Base-by-base conservation (phyloP, 2,797 vertebrate species). In the Pterois miles region DNA sequence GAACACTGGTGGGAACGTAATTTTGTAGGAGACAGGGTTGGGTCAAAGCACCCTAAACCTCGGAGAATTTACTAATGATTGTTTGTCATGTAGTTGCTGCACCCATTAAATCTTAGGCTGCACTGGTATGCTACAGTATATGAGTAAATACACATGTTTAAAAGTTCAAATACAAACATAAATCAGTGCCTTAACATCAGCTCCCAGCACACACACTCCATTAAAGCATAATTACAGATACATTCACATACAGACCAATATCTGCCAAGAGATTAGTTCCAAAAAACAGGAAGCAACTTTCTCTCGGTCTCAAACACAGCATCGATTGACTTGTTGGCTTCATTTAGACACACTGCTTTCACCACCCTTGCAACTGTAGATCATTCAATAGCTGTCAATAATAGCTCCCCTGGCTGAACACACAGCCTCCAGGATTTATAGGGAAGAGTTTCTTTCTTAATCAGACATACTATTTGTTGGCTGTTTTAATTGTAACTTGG, bases 371-470 rank as follows among this genome's bases (percentile, higher is more conserved):
- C 91, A 84, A 92, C 90, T 89, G 87, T 87, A 93, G 89, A 94
- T 94, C 88, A 84, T 90, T 94, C 91, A 86, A 88, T 92, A 87
- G 76, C 80, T 88, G 90, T 94, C 91, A 93, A 92, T 93, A 93
- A 79, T 23, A 58, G 82, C 88, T 91, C 85, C 86, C 87, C 78
- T 84, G 86, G 85, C 86, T 91, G 87, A 91, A 88, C 90, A 84
- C 82, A 75, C 84, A 85, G 90, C 91, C 85, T 82, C 69, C 57
- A 69, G 82, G 83, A 88, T 93, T 81, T 57, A 46, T 46, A 69
- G 74, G 69, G 77, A 80, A 85, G 78, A 83, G 75, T 86, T 82
- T 84, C 82, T 89, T 69, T 86, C 80, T 81, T 88, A 88, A 91
- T 88, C 83, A 89, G 82, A 85, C 88, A 50, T 69, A 82, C 86